Percentiles rank a stretch among this genome's conserved stretches.
These are phyloP conservation scores for Thamnophis sirtalis DNA, from an alignment of 2,113 vertebrate genomes.

Conservation along the genomic window DNA sequence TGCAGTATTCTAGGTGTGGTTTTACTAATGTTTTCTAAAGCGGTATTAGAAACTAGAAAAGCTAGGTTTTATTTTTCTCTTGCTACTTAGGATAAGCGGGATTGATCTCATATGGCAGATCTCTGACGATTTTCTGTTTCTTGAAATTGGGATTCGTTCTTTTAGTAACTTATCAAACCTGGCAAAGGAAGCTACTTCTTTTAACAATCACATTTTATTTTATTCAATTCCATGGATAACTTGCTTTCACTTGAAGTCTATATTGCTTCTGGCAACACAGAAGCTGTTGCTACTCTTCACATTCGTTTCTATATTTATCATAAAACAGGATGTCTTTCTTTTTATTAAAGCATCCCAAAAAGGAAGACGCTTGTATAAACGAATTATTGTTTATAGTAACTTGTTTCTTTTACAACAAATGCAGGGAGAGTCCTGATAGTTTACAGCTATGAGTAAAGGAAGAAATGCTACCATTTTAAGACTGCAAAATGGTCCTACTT, in stretches of 20 bases:
- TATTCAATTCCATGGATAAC: conserved; percentile 42
- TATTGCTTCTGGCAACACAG: conserved; percentile 2
- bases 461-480: conserved; percentile 39
- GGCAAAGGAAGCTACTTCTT: neutral
- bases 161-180: neutral
- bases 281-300: neutral
- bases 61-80: neutral
- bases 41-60: neutral
- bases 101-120: neutral
- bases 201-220: conserved; percentile 25
- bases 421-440: neutral
- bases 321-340: neutral
- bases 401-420: conserved; percentile 15
- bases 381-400: conserved; percentile 3
- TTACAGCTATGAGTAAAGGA: neutral
- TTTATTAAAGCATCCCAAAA: neutral
- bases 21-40: neutral
- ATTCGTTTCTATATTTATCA: neutral
- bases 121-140: neutral
- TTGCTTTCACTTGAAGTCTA: conserved; percentile 39
- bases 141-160: neutral
- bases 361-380: neutral
- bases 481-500: neutral
- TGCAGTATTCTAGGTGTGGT: neutral
- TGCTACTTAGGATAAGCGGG: neutral